Conservation (phyloP, 2,797 vertebrate genomes). For the Mionectes olivaceus region DNA sequence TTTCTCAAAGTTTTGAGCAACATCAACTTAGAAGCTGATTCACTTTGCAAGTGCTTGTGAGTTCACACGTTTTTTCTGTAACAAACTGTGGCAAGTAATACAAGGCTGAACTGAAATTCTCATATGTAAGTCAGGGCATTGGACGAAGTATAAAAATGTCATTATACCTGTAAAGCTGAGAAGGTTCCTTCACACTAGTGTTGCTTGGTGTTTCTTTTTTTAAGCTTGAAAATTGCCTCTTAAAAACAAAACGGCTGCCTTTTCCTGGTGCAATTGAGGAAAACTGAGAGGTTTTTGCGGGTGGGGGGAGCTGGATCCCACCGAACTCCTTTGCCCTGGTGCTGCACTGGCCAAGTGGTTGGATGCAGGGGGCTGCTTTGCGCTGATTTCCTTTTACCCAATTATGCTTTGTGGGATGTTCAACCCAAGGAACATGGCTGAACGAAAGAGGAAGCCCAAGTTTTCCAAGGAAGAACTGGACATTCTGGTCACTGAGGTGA, state of each 20-base stretch:
- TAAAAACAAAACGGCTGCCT: conserved; percentile 15
- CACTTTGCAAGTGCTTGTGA: accelerated
- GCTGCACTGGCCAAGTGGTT: background rate
- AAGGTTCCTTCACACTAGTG: background rate
- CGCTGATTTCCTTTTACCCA: conserved; percentile 74
- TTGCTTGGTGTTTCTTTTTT: background rate
- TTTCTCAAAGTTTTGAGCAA: background rate
- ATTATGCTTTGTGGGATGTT: conserved; percentile 82
- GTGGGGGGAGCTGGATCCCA: background rate
- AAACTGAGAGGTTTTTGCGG: conserved; percentile 7
- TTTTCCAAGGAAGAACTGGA: conserved; percentile 85
- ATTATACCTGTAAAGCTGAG: background rate
- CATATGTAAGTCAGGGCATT: background rate
- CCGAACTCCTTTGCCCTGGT: background rate
- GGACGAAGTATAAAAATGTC: background rate
- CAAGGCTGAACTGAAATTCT: background rate
- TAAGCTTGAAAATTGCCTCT: conserved; percentile 35
- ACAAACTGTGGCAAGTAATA: background rate
- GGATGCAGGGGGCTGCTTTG: conserved; percentile 35
- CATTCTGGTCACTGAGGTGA: conserved; percentile 85
- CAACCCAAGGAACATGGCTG: conserved; percentile 80
- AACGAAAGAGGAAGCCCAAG: conserved; percentile 84
- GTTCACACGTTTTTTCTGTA: background rate
- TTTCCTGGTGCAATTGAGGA: background rate
- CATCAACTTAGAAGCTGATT: background rate